A percentile compares a stretch with the other conserved stretches of the same genome.
Conservation (phyloP, 2,797 vertebrate species). For the Picus viridis region DNA sequence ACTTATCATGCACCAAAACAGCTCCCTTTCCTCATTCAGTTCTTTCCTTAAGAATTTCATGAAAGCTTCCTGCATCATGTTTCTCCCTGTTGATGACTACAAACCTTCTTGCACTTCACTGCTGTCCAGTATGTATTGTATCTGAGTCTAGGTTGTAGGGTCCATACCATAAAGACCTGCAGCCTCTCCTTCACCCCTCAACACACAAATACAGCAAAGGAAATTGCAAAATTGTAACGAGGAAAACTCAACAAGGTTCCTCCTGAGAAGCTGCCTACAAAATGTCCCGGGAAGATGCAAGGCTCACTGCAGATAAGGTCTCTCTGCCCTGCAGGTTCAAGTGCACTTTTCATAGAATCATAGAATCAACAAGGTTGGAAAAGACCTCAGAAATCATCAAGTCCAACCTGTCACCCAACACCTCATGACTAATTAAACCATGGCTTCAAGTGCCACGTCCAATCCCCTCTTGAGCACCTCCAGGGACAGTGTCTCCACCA, state of each 20-base stretch:
- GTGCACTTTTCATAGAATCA: neutral
- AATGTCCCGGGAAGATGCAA: neutral
- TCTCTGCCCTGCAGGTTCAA: neutral
- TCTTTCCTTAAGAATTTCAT: conserved; percentile 31
- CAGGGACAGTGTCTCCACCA: too few relatives aligned
- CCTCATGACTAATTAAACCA: too few relatives aligned
- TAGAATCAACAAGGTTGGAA: too few relatives aligned
- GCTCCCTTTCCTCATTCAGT: neutral
- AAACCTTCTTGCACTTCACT: neutral
- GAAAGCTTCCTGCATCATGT: neutral
- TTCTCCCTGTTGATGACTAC: neutral
- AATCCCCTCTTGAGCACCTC: too few relatives aligned
- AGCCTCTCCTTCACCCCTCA: neutral
- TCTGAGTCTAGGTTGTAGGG: neutral
- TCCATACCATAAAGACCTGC: neutral
- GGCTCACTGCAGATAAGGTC: neutral
- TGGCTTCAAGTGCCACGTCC: too few relatives aligned
- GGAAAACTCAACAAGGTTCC: conserved; percentile 19
- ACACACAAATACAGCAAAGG: neutral
- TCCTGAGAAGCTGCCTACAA: neutral
- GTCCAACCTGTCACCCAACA: too few relatives aligned
- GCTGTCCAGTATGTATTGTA: conserved; percentile 2
- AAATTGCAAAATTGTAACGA: conserved; percentile 41
- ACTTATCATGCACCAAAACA: neutral
- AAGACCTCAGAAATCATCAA: too few relatives aligned